Percentiles rank a stretch among this genome's conserved stretches.
phyloP scores from a whole-genome alignment of 2,113 vertebrate genomes.

The Rattus rattus region DNA sequence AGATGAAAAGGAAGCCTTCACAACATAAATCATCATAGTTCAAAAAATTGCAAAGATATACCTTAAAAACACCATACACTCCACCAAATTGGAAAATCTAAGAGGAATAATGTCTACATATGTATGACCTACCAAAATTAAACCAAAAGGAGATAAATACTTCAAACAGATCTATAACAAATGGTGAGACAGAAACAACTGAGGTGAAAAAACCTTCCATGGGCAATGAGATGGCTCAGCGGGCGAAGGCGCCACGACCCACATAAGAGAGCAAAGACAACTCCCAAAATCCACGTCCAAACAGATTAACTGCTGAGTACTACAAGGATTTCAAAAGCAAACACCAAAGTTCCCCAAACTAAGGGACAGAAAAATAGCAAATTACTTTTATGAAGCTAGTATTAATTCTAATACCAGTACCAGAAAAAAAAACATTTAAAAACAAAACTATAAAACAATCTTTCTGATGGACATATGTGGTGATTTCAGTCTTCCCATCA shows the following conservation, averaged over 20 bases:
- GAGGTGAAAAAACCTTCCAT: neutral
- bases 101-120: neutral
- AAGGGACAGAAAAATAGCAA: neutral
- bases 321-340: neutral
- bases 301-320: neutral
- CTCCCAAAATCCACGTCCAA: neutral
- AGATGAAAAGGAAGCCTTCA: neutral
- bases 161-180: neutral
- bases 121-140: neutral
- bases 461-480: neutral
- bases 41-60: neutral
- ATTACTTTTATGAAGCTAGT: neutral
- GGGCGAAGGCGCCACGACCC: too few species aligned
- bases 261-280: neutral
- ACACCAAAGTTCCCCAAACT: neutral
- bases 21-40: too few species aligned
- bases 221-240: neutral
- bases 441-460: neutral
- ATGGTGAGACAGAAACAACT: neutral
- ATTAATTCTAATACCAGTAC: neutral
- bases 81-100: neutral
- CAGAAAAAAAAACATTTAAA: neutral
- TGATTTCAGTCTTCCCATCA: neutral
- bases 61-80: neutral
- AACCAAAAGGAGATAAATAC: neutral